Conservation (phyloP, 2,888 invertebrate genomes). For the Priocnemis perturbator region DNA sequence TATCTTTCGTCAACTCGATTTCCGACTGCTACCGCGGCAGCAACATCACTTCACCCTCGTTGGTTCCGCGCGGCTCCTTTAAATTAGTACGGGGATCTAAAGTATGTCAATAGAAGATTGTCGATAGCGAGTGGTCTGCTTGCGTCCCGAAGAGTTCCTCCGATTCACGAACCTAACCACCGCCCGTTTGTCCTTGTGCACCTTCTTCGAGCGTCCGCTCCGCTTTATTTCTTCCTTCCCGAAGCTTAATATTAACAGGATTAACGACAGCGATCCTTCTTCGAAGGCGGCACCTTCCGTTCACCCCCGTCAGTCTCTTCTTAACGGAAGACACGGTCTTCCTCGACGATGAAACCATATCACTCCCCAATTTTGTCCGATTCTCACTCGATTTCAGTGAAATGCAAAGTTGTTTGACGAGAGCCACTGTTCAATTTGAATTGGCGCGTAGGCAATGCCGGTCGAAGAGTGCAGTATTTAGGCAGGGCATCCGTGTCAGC, state of each 20-base stretch:
- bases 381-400: background rate
- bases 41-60: conserved; percentile 32
- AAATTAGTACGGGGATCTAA: conserved; percentile 49
- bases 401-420: background rate
- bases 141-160: conserved; percentile 51
- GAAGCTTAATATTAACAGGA: too few relatives aligned
- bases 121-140: conserved; percentile 67
- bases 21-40: conserved; percentile 45
- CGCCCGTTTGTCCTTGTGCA: conserved; percentile 33
- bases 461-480: too few relatives aligned
- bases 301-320: conserved; percentile 1
- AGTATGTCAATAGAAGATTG: conserved; percentile 67
- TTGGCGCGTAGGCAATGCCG: background rate
- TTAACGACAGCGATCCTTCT: background rate
- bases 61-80: conserved; percentile 23
- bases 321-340: background rate
- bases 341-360: background rate
- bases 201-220: conserved; percentile 1
- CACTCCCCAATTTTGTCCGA: background rate
- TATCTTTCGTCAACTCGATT: conserved; percentile 1
- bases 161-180: conserved; percentile 56
- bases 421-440: too few relatives aligned
- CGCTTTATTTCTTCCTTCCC: background rate
- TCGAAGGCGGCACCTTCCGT: too few relatives aligned
- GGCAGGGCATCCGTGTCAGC: too few relatives aligned